A percentile compares a stretch with the other conserved stretches of the same genome.
Conservation (phyloP, 2,113 vertebrate species). For the Austrofundulus limnaeus region DNA sequence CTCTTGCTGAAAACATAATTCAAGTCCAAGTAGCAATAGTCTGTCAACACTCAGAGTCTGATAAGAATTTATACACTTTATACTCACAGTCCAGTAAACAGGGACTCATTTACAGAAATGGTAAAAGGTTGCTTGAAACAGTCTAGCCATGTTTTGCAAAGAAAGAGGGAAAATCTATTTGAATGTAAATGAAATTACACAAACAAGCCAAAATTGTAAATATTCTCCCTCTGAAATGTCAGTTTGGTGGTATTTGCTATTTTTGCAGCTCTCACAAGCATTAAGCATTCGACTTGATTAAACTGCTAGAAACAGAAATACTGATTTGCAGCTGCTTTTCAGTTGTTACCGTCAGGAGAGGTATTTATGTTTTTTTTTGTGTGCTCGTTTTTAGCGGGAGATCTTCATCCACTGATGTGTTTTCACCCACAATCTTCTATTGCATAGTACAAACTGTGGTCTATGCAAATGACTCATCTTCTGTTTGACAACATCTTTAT, state of each 20-base stretch:
- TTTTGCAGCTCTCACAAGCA: neutral
- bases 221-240: constrained; percentile 9
- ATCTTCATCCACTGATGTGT: constrained; percentile 3
- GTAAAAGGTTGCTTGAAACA: neutral
- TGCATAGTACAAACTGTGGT: neutral
- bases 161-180: neutral
- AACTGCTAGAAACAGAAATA: neutral
- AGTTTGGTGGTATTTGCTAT: constrained; percentile 13
- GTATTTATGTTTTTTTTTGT: neutral
- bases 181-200: neutral
- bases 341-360: constrained; percentile 1
- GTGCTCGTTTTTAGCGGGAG: neutral
- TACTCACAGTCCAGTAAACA: constrained; percentile 13
- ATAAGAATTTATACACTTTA: constrained; percentile 15
- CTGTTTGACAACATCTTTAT: constrained; percentile 29
- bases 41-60: constrained; percentile 3
- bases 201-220: neutral
- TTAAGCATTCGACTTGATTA: neutral
- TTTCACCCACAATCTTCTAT: neutral
- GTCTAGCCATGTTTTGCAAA: neutral
- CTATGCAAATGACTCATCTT: constrained; percentile 28
- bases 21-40: constrained; percentile 1
- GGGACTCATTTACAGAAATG: neutral
- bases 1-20: constrained; percentile 20
- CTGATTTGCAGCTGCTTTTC: constrained; percentile 1